phyloP scores from a whole-genome alignment of 2,113 vertebrate species.

The Coryphaenoides rupestris region DNA sequence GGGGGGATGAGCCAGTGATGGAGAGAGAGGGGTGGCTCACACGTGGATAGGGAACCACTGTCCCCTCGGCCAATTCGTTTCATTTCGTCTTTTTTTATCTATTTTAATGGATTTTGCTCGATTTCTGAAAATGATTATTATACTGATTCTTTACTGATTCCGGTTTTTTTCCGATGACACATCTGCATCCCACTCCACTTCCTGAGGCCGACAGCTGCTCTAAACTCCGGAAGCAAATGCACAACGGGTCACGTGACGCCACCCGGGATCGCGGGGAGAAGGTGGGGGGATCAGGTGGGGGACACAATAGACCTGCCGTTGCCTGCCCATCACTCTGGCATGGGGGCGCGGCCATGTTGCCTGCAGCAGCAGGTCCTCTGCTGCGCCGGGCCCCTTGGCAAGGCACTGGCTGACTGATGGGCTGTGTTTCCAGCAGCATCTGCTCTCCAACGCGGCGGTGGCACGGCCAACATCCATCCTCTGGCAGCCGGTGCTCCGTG shows the following conservation, averaged over 20 bases:
- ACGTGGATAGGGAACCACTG: not conserved
- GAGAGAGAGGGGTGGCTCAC: not conserved
- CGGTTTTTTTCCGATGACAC: slow-evolving; percentile 25
- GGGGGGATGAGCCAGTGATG: slow-evolving; percentile 19
- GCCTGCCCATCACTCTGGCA: slow-evolving; percentile 23
- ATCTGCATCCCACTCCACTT: slow-evolving; percentile 18
- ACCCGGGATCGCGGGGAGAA: slow-evolving; percentile 39
- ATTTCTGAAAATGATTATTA: too few species aligned
- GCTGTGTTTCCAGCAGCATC: slow-evolving; percentile 61
- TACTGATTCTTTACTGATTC: too few species aligned
- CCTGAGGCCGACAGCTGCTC: slow-evolving; percentile 50
- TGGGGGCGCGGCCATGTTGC: slow-evolving; percentile 15
- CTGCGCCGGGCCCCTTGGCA: slow-evolving; percentile 43
- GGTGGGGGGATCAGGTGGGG: slow-evolving; percentile 47
- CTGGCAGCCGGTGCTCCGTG: slow-evolving; percentile 31
- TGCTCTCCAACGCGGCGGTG: slow-evolving; percentile 53
- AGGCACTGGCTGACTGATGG: slow-evolving; percentile 57
- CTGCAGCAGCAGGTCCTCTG: slow-evolving; percentile 25
- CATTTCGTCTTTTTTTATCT: not conserved
- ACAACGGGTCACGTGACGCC: not conserved
- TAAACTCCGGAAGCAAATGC: slow-evolving; percentile 25
- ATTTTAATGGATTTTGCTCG: slow-evolving; percentile 9
- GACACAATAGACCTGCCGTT: slow-evolving; percentile 43
- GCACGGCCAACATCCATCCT: slow-evolving; percentile 39
- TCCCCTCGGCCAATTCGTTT: not conserved